Base-by-base conservation (phyloP, 2,113 vertebrate species). In the Odobenus rosmarus region DNA sequence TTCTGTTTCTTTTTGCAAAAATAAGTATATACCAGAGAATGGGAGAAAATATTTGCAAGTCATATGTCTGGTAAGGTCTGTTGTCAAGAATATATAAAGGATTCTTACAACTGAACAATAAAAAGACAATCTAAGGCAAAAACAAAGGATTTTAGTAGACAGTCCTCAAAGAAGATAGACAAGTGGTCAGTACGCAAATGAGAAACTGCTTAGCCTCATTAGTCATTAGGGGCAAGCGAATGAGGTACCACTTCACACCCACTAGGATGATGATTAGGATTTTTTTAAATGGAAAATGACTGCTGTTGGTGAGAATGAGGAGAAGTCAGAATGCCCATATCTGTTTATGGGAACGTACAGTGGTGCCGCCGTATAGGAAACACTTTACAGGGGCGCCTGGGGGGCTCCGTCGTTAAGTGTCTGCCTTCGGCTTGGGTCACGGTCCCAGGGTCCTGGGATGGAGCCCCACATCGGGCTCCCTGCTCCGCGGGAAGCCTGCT, bases 1-100 rank as follows among this genome's bases (percentile, higher is more conserved):
- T 64, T 62, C 46, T 23, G 59, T n/a, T 51, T 69, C 33, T 31
- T 88, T 61, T 80, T 77, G 31, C 33, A 59, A 74, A 95, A 93
- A 83, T 86, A 96, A 90, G 6, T 9, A 39, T 79, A 53, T 36
- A 39, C 24, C 85, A 96, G 33, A 88, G 71, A 88, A 79, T 71
- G 57, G 33, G 24, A 79, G 53, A 62, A 85, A 72, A 39, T 28
- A 51, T 77, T 90, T 79, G 23, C 55, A 93, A 64, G 83, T 42
- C 49, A 14, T 39, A 6, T 49, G 3, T 57, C 64, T 67, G 21
- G 15, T 26, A 69, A 55, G 15, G 8, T 84, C 71, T 89, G 0
- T 36, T 84, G 3, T 42, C 83, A 36, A 62, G 46, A 84, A 72
- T 13, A 92, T 15, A 31, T 55, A 82, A 85, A 61, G 21, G 59